Base-by-base conservation (phyloP, 2,797 vertebrate species). In the Apogon talboti region DNA sequence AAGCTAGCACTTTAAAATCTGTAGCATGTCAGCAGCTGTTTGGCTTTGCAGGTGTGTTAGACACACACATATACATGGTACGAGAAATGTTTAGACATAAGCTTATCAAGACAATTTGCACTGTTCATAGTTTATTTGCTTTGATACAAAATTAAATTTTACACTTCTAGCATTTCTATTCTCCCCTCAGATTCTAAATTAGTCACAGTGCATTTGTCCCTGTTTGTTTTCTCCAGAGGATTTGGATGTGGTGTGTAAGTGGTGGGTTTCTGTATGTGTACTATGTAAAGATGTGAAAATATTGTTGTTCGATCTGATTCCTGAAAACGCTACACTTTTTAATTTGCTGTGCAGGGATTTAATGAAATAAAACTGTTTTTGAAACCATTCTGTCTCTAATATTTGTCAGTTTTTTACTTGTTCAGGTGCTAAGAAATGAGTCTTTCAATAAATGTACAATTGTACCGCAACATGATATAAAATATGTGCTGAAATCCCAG, bases 1-100 rank as follows among this genome's bases (percentile, higher is more conserved):
- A 77, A 91, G 92, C 83, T 91, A 90, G 96, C 95, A 96, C 95
- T 96, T 97, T 96, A 95, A 79, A 74, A 76, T 77, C 72, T 76
- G 84, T 84, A 89, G 93, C 90, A 86, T 89, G 92, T 91, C 84
- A 52, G 85, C 87, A 65, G 56, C 48, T 45, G 86, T 86, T 89
- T 84, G 91, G 87, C 91, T 85, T 82, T 86, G 83, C 92, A 85
- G 67, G 65, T 89, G 90, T 71, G 70, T 78, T n/a, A n/a, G n/a
- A n/a, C n/a, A n/a, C n/a, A n/a, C n/a, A n/a, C n/a, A n/a, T n/a
- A 85, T 69, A 58, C 21, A 52, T 52, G n/a, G 12, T 70, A 57
- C 43, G 47, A 65, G 43, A 59, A 24, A 9, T 2, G 35, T 71
- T 35, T 45, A 43, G 59, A 59, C 37, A 2, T 37, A 47, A 43